Evolutionary conservation across 2,113 vertebrate genomes (phyloP).

Genomic region (Aldabrachelys gigantea): DNA sequence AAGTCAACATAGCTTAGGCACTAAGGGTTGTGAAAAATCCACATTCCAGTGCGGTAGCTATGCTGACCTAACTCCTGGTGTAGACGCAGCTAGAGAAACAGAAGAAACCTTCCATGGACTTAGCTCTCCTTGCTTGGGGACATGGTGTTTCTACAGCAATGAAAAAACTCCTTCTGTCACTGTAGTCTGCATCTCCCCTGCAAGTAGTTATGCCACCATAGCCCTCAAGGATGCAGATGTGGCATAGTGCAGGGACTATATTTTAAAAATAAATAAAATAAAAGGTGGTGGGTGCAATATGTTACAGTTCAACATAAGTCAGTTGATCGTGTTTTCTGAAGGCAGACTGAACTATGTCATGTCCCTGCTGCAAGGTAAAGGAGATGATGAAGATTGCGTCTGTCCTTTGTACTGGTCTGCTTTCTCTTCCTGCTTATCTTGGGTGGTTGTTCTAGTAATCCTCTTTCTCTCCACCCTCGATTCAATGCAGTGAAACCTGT

Average conservation of each 20-base stretch:
- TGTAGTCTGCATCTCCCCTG: background rate
- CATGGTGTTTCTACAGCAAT: background rate
- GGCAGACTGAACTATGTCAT: slow-evolving; percentile 30
- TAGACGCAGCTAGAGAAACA: background rate
- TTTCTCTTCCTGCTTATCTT: slow-evolving; percentile 45
- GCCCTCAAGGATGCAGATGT: background rate
- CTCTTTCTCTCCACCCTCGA: slow-evolving; percentile 64
- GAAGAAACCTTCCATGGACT: background rate
- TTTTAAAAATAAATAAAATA: background rate
- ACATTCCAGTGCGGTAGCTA: background rate
- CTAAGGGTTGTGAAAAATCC: background rate
- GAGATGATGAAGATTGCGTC: slow-evolving; percentile 50
- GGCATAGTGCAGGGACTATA: background rate
- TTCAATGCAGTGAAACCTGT: slow-evolving; percentile 46
- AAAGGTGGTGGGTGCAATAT: slow-evolving; percentile 30
- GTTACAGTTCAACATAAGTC: slow-evolving; percentile 21
- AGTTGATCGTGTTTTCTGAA: slow-evolving; percentile 23
- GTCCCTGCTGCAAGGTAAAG: slow-evolving; percentile 49
- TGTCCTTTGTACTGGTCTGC: slow-evolving; percentile 43
- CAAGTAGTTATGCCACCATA: background rate
- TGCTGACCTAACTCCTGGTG: background rate
- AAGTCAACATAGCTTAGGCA: background rate
- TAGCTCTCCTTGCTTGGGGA: background rate
- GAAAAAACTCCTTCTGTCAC: background rate
- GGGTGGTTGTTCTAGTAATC: slow-evolving; percentile 49